phyloP scores from a whole-genome alignment of 1,140 invertebrate species.

The Bombyx mandarina region DNA sequence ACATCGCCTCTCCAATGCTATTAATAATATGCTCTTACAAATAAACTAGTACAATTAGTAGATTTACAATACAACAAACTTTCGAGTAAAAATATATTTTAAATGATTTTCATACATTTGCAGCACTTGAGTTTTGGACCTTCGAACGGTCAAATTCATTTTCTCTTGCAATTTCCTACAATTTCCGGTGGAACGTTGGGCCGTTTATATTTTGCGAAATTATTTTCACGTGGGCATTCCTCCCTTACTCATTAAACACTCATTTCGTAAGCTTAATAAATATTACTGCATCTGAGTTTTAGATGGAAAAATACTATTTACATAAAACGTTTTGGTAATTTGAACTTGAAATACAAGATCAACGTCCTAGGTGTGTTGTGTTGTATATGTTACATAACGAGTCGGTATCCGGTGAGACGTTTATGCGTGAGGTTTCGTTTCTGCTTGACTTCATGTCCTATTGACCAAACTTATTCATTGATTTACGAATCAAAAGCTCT shows the following conservation, averaged over 20 bases:
- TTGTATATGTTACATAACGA: constrained; percentile 30
- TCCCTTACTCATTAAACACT: neutral
- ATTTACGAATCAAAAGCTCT: too few relatives aligned
- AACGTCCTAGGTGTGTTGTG: constrained; percentile 35
- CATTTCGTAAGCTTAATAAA: neutral
- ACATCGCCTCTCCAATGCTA: neutral
- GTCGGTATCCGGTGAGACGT: constrained; percentile 24
- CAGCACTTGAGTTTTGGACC: constrained; percentile 23
- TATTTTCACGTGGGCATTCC: constrained; percentile 43
- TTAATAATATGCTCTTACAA: neutral
- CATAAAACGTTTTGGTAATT: constrained; percentile 4
- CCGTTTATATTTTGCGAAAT: constrained; percentile 56
- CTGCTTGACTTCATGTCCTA: constrained; percentile 13
- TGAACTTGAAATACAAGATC: constrained; percentile 58
- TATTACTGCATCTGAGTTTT: too few relatives aligned
- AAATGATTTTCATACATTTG: neutral
- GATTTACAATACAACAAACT: neutral
- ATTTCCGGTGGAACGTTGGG: constrained; percentile 63
- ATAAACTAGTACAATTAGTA: neutral
- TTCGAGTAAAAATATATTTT: neutral
- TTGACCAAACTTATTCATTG: constrained; percentile 16
- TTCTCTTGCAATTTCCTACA: constrained; percentile 70
- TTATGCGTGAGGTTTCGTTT: constrained; percentile 16
- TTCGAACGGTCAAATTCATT: constrained; percentile 64
- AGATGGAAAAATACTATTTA: neutral